phyloP scores from a whole-genome alignment of 64 coral and sea anemone species.

The Montipora cactus region DNA sequence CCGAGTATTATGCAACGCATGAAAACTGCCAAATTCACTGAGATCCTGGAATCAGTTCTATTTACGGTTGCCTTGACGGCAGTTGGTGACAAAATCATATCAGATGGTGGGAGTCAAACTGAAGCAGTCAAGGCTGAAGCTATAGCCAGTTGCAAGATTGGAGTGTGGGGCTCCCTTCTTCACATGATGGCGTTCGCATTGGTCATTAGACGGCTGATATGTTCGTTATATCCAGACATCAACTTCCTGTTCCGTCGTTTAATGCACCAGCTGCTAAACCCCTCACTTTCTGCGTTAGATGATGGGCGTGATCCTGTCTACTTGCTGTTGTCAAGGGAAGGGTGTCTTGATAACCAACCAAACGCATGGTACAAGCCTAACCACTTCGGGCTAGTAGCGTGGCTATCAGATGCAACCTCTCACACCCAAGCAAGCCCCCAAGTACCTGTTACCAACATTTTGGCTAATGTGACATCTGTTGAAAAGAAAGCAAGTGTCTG shows the following conservation, averaged over 20 bases:
- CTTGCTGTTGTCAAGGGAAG: no score
- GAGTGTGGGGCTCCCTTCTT: background rate
- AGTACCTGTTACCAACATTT: background rate
- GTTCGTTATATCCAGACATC: slow-evolving; percentile 43
- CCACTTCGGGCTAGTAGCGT: no score
- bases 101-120: slow-evolving; percentile 5
- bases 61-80: background rate
- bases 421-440: background rate
- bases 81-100: slow-evolving; percentile 11
- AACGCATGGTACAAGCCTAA: no score
- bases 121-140: background rate
- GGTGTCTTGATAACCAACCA: no score
- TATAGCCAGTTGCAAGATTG: no score
- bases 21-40: background rate
- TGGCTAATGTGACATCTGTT: no score
- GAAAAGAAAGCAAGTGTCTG: background rate
- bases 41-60: background rate
- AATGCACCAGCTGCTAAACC: no score
- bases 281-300: no score
- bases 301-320: no score
- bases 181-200: slow-evolving; percentile 39
- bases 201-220: slow-evolving; percentile 8
- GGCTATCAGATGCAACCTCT: no score
- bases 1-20: slow-evolving; percentile 15
- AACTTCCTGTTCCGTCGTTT: slow-evolving; percentile 28